Evolutionary conservation across 1,140 invertebrate species (phyloP), one percentile per base, ranked within the genome.

Genomic region (Cryptotermes secundus): DNA sequence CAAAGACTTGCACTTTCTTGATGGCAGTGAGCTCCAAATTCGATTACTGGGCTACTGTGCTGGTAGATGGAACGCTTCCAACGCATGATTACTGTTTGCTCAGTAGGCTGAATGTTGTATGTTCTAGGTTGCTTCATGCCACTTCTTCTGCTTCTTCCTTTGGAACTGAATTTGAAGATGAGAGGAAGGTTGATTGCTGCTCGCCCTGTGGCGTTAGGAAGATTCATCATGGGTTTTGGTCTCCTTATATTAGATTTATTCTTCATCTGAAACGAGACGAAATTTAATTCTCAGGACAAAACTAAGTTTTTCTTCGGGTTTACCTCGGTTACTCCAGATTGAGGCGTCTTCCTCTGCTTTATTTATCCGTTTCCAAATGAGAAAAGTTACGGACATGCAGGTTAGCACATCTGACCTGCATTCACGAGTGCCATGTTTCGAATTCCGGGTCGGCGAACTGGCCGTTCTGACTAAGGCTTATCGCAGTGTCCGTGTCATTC

Each of bases 161-260:
- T n/a, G 59, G 59, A 72, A n/a, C 7, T 4, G 26, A 72, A 72
- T 72, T 72, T 6, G 31, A 72, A 31, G 45, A n/a, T 3, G 53
- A 72, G 59, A 9, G 9, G 59, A 72, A 31, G n/a, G 59, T 31
- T 72, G 59, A 72, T 72, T 72, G 59, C 26, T 72, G 59, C n/a
- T 31, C n/a, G 59, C 59, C 59, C 59, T 72, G 9, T 31, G 59
- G 59, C 59, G 59, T 72, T 72, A 72, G 59, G 14, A 31, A 72
- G 59, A 72, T 72, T 72, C 59, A 72, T 72, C 59, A 72, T 72
- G 26, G 31, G 59, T 26, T 72, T 72, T 72, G 59, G 59, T 72
- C 59, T 72, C 59, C 26, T 72, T 72, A 72, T 72, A 72, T 72
- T 72, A 72, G n/a, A 72, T 72, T 72, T 72, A 72, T 72, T 72